Evolutionary conservation across 1,140 invertebrate species (phyloP).

Genomic region (Leucophenga varia): DNA sequence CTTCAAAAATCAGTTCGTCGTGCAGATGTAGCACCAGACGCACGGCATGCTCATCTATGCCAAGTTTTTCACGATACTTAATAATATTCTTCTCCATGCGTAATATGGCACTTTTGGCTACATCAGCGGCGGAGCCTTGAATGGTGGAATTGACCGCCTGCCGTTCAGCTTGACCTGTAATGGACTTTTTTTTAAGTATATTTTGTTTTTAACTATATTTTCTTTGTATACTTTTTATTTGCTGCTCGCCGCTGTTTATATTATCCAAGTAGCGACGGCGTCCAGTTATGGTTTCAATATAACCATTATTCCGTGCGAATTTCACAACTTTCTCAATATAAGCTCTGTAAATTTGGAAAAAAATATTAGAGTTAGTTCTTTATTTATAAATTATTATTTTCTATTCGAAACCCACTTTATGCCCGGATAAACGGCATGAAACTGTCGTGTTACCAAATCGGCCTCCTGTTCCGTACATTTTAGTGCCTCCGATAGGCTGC

Average conservation of each 20-base stretch:
- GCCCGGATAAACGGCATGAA: constrained; percentile 80
- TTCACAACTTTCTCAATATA: constrained; percentile 71
- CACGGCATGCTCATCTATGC: constrained; percentile 35
- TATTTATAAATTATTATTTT: not conserved
- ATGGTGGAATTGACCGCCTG: constrained; percentile 94
- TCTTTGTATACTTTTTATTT: constrained; percentile 59
- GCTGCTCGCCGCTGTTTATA: constrained; percentile 67
- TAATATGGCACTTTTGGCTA: constrained; percentile 89
- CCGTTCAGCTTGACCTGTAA: constrained; percentile 81
- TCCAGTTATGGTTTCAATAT: constrained; percentile 79
- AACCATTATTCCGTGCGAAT: constrained; percentile 72
- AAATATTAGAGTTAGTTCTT: too few species aligned
- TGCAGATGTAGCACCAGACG: constrained; percentile 86
- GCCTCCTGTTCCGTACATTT: constrained; percentile 82
- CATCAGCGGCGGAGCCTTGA: constrained; percentile 94
- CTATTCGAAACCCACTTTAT: constrained; percentile 50
- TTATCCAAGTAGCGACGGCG: constrained; percentile 77
- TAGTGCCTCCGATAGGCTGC: constrained; percentile 79
- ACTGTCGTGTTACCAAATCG: constrained; percentile 74
- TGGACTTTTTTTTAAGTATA: constrained; percentile 4
- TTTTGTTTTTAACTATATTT: not conserved
- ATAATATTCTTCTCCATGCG: constrained; percentile 66
- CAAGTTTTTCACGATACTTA: constrained; percentile 37
- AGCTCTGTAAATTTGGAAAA: constrained; percentile 49
- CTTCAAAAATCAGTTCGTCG: constrained; percentile 96